phyloP scores from a whole-genome alignment of 2,797 vertebrate species.

The Megaceryle alcyon region DNA sequence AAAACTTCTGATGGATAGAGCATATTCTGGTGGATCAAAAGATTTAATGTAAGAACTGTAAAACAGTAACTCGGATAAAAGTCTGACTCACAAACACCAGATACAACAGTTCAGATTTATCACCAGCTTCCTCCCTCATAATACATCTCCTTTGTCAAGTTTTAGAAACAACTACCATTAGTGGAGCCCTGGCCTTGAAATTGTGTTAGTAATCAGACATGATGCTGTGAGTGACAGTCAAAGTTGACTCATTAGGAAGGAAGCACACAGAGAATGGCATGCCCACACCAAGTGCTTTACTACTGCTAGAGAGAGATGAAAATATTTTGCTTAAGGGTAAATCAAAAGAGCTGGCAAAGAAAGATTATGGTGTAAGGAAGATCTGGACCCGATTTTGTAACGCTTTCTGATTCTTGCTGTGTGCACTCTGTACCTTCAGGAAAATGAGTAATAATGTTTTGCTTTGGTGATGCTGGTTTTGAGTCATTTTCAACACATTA shows the following conservation, averaged over 20 bases:
- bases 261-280: background rate
- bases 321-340: background rate
- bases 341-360: background rate
- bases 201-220: background rate
- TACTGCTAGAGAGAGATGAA: background rate
- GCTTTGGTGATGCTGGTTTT: background rate
- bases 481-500: background rate
- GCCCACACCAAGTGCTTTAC: background rate
- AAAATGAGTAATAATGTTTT: background rate
- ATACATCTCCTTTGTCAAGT: constrained; percentile 4
- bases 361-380: background rate
- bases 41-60: constrained; percentile 20
- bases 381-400: background rate
- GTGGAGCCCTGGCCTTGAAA: constrained; percentile 5
- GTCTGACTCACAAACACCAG: background rate
- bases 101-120: background rate
- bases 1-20: constrained; percentile 42
- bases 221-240: background rate
- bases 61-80: constrained; percentile 14
- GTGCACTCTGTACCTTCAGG: background rate
- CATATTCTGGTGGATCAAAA: constrained; percentile 13
- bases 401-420: background rate
- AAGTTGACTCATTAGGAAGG: background rate
- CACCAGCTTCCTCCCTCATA: background rate
- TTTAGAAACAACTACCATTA: background rate